Evolutionary conservation across 2,113 vertebrate genomes (phyloP), one percentile per base, ranked within the genome.

Genomic region (Gallinago media): DNA sequence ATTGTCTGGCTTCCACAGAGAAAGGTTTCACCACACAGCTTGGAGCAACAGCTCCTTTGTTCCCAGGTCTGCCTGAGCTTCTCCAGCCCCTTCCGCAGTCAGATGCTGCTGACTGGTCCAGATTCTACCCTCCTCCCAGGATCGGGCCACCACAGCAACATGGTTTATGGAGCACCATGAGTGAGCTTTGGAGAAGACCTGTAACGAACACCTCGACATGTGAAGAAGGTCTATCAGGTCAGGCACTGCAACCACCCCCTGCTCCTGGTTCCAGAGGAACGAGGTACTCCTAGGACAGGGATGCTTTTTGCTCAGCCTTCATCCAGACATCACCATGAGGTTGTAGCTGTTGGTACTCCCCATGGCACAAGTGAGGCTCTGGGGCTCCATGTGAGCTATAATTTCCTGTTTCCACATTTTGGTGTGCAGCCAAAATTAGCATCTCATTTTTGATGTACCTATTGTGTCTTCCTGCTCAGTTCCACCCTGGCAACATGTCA

Each of bases 1-100:
- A 95, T 85, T 97, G 94, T 96, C 92, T 68, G 67, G 38, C 68
- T 92, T 94, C 46, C 73, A 65, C 73, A 58, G 83, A 72, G 73
- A 77, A 84, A 91, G 75, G 68, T 92, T 92, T 75, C 42, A 59
- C 74, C 74, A 26, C 1, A 1, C 34, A 70, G 55, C 72, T 89
- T 31, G 3, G 54, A 93, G 85, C 70, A 96, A 94, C 68, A 81
- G 90, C 25, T 89, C 73, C 65, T 87, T 94, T 89, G 34, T 95
- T 96, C 31, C 61, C 80, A 67, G 72, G 72, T 95, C 68, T 86
- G 79, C 84, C 56, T 34, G 76, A 61, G 63, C 44, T 95, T 75
- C 56, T 26, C n/a, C 62, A 70, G 70, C 31, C 46, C 40, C n/a
- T 91, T 83, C 25, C 1, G 1, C 25, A 46, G 54, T 47, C 19